Percentiles rank a stretch among this genome's conserved stretches.
Evolutionary conservation across 2,888 invertebrate species (phyloP).

Genomic region (Volucella bombylans): DNA sequence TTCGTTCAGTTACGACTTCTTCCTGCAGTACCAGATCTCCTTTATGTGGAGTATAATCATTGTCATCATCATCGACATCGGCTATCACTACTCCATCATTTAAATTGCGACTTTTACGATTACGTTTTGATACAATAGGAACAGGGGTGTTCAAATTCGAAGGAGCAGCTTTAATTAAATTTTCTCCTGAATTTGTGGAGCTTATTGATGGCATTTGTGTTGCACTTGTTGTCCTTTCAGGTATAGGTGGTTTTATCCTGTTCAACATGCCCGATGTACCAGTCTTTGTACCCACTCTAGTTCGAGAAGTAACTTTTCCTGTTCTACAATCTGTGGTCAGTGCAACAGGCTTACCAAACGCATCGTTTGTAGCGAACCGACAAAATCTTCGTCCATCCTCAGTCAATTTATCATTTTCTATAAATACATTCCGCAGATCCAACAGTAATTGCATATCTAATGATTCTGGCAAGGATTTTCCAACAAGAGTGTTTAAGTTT

Average conservation of each 20-base stretch:
- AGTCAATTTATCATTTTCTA: slow-evolving; percentile 69
- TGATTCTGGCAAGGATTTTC: slow-evolving; percentile 52
- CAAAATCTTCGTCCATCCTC: slow-evolving; percentile 76
- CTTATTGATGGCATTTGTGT: slow-evolving; percentile 20
- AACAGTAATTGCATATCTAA: slow-evolving; percentile 73
- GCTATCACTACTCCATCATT: slow-evolving; percentile 51
- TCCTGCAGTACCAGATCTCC: slow-evolving; percentile 56
- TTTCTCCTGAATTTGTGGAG: slow-evolving; percentile 26
- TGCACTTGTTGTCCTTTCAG: background rate
- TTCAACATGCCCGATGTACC: background rate
- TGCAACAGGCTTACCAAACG: slow-evolving; percentile 73
- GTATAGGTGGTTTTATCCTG: background rate
- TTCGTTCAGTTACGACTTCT: slow-evolving; percentile 69
- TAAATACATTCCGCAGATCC: slow-evolving; percentile 75
- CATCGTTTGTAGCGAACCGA: slow-evolving; percentile 73
- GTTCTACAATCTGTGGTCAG: slow-evolving; percentile 75
- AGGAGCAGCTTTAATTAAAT: background rate
- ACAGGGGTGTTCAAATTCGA: slow-evolving; percentile 1
- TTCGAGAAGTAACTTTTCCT: slow-evolving; percentile 74
- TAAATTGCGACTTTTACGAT: slow-evolving; percentile 44
- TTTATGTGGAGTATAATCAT: slow-evolving; percentile 64
- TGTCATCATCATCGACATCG: slow-evolving; percentile 56
- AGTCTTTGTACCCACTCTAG: slow-evolving; percentile 45
- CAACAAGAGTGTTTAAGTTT: slow-evolving; percentile 72
- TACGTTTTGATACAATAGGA: slow-evolving; percentile 21